These are phyloP conservation scores for Chionomys nivalis DNA, from an alignment of 2,113 vertebrate species.

Conservation along the genomic window DNA sequence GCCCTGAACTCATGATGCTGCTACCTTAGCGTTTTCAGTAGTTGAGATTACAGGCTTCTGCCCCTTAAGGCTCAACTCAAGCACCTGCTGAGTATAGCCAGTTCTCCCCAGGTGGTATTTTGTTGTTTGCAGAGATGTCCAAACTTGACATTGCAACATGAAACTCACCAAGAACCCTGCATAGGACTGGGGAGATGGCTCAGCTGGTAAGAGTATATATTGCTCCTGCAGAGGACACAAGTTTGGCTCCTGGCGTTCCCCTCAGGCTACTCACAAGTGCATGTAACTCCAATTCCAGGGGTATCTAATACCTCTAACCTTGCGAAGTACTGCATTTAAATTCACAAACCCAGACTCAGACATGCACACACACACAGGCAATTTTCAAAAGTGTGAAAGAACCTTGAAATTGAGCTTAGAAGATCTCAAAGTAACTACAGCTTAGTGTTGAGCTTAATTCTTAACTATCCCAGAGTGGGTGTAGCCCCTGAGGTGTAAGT, in stretches of 20 bases:
- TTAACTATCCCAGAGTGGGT: background rate
- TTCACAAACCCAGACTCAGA: background rate
- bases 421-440: background rate
- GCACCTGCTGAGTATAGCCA: background rate
- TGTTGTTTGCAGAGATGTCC: background rate
- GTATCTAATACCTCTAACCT: background rate
- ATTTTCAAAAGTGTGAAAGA: background rate
- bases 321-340: background rate
- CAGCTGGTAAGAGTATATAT: background rate
- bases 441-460: background rate
- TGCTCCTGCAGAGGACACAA: background rate
- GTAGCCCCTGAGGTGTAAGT: too few relatives aligned
- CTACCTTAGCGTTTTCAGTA: background rate
- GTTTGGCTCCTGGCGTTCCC: background rate
- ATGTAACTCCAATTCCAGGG: background rate
- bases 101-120: background rate
- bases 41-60: background rate
- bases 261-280: background rate
- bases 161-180: background rate
- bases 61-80: background rate
- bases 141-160: background rate
- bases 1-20: background rate
- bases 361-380: too few relatives aligned
- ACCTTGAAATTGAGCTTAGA: background rate
- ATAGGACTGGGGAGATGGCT: background rate